Evolutionary conservation across 1,140 invertebrate genomes (phyloP).

Genomic region (Heterodera carotae): DNA sequence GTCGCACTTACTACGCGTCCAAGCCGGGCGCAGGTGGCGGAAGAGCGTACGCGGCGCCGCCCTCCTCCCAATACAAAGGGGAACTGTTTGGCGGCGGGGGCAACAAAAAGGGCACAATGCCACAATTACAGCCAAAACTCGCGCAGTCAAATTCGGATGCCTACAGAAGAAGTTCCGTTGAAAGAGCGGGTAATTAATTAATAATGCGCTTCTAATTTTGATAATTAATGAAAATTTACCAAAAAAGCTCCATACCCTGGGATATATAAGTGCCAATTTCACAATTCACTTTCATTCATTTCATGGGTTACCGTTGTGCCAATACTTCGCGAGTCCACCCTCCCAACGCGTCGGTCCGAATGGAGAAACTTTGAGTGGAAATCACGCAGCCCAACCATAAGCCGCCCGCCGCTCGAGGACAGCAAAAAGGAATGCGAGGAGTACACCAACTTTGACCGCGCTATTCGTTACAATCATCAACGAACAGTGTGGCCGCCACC

Average conservation of each 20-base stretch:
- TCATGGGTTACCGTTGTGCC: constrained; percentile 16
- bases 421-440: constrained; percentile 7
- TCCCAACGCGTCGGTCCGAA: constrained; percentile 20
- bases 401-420: constrained; percentile 7
- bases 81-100: background rate
- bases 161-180: constrained; percentile 26
- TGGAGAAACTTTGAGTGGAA: constrained; percentile 11
- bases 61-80: background rate
- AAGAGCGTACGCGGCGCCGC: background rate
- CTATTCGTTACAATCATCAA: background rate
- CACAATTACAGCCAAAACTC: background rate
- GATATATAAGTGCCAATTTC: background rate
- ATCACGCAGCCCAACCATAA: background rate
- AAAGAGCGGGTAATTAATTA: constrained; percentile 14
- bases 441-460: constrained; percentile 5
- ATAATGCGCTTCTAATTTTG: no score
- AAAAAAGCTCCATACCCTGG: background rate
- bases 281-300: background rate
- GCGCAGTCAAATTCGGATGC: background rate
- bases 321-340: constrained; percentile 23
- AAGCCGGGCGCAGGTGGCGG: background rate
- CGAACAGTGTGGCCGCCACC: background rate
- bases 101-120: background rate
- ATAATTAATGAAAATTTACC: no score
- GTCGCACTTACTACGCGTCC: background rate